Evolutionary conservation across 1,140 invertebrate genomes (phyloP), one percentile per base, ranked within the genome.

Genomic region (Euborellia annulipes): DNA sequence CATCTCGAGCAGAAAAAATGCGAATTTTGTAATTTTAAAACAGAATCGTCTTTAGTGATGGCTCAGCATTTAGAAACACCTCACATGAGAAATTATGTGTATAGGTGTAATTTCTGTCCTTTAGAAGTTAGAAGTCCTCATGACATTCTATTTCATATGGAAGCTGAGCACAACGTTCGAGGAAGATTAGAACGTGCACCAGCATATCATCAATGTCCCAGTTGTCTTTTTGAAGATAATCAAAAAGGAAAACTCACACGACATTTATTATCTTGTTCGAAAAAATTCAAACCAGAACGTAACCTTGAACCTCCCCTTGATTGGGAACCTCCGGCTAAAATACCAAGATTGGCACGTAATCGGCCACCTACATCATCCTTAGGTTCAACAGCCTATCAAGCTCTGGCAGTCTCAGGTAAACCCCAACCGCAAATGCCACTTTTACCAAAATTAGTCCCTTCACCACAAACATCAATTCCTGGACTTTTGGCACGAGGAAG

Each of bases 201-300:
- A 23, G 77, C 84, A 0, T 85, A 85, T 59, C 90, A 91, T 64
- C 86, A 93, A 55, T 96, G 91, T 62, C 78, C 85, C 0, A 85
- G 90, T 57, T 96, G 92, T 70, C 82, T 86, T 1, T 95, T 92
- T 58, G 91, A 95, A 61, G 87, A 92, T 55, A 91, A 90, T 58
- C 83, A 86, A 45, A 94, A 93, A 63, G 82, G 84, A n/a, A 92
- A 93, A 66, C 64, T 94, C 41, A 86, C 80, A 0, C 70, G 88
- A 14, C 92, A 95, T 68, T 71, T 84, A 48, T 70, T 83, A n/a
- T 79, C 86, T 3, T 96, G 92, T 66, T 71, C 76, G 14, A 91
- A 91, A 63, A 88, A 89, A 61, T 94, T 92, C 62, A 79, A 85
- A 60, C 78, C 84, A 0, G 86, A 90, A 45, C 66, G 76, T 21